Evolutionary conservation across 1,140 invertebrate genomes (phyloP).

Genomic region (Asobara japonica): DNA sequence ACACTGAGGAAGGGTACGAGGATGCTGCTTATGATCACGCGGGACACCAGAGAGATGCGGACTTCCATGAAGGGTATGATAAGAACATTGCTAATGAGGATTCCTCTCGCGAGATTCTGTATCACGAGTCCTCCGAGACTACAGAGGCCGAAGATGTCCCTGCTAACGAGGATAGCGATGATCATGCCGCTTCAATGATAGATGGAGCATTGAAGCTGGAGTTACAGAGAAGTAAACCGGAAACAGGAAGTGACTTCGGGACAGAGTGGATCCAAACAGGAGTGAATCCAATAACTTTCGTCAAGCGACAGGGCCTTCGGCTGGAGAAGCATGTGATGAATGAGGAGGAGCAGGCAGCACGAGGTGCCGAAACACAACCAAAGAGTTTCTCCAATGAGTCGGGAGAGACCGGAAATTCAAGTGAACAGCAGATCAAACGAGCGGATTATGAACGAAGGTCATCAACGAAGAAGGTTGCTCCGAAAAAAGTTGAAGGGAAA

Average conservation of each 20-base stretch:
- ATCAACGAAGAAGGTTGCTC: too few relatives aligned
- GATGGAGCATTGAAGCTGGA: not conserved
- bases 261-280: conserved; percentile 19
- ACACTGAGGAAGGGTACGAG: conserved; percentile 82
- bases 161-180: conserved; percentile 10
- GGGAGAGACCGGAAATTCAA: too few relatives aligned
- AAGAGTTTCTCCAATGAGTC: too few relatives aligned
- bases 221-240: not conserved
- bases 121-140: not conserved
- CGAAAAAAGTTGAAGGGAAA: not conserved
- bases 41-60: conserved; percentile 75
- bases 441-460: too few relatives aligned
- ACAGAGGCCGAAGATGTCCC: not conserved
- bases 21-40: conserved; percentile 81
- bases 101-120: not conserved
- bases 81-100: conserved; percentile 37
- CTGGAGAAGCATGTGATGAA: conserved; percentile 55
- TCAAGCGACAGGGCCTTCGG: conserved; percentile 42
- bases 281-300: conserved; percentile 46
- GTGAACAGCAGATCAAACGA: too few relatives aligned
- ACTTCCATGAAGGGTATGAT: conserved; percentile 63
- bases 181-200: not conserved
- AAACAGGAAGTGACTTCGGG: conserved; percentile 18
- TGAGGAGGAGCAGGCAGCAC: too few relatives aligned
- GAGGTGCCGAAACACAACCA: too few relatives aligned